Evolutionary conservation across 2,888 invertebrate species (phyloP).

Genomic region (Sepioteuthis lessoniana): DNA sequence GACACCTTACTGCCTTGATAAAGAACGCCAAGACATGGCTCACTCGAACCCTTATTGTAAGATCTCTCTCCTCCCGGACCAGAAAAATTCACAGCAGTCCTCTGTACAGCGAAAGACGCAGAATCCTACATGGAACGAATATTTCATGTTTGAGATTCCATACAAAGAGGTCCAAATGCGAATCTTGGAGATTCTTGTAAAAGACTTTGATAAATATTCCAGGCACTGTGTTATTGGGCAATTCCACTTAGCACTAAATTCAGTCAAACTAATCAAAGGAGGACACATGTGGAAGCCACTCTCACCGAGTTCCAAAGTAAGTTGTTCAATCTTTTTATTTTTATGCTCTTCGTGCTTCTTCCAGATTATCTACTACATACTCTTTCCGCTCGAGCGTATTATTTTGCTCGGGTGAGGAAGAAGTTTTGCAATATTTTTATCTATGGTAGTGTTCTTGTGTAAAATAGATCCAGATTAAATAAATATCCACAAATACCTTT

Average conservation of each 20-base stretch:
- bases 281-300: constrained; percentile 76
- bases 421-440: no score
- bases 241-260: constrained; percentile 73
- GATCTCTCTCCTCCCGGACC: constrained; percentile 75
- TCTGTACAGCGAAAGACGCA: constrained; percentile 76
- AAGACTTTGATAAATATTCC: constrained; percentile 77
- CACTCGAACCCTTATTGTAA: constrained; percentile 76
- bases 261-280: constrained; percentile 75
- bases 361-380: no score
- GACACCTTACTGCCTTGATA: constrained; percentile 71
- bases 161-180: constrained; percentile 74
- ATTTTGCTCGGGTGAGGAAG: no score
- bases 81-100: constrained; percentile 76
- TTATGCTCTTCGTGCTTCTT: no score
- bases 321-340: constrained; percentile 40
- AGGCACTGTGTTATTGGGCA: constrained; percentile 76
- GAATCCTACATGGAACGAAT: constrained; percentile 76
- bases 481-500: no score
- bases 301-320: constrained; percentile 72
- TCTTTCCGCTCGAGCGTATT: no score
- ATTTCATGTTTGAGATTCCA: constrained; percentile 75
- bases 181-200: constrained; percentile 75
- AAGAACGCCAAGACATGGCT: constrained; percentile 75
- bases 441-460: no score
- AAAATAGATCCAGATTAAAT: no score